Base-by-base conservation (phyloP, 1,140 invertebrate species). In the Halyomorpha halys region DNA sequence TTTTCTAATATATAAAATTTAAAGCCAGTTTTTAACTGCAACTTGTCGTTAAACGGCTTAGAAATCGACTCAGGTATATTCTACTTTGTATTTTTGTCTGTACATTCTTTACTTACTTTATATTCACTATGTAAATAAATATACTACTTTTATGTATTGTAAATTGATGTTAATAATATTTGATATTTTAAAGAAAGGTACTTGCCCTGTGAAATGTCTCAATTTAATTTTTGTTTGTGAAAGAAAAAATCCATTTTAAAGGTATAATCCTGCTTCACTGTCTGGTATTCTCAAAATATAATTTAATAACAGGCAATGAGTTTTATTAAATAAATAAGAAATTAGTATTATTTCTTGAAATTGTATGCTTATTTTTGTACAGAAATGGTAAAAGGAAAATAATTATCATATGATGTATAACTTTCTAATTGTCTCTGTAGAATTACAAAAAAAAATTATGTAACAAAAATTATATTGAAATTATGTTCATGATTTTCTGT, bases 281-380 rank as follows among this genome's bases (percentile, higher is more conserved):
- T 13, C 34, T 39, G 34, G 34, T 39, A 39, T 39, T 39, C 6
- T 39, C 34, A 13, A 39, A 39, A 39, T n/a, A n/a, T 39, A 11
- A 39, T 39, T 39, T 39, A 39, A 39, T 39, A 39, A 39, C 34
- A 39, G 34, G 34, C 34, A 39, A 39, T 39, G 34, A 39, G 34
- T 39, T 39, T 39, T 39, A 39, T 39, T 39, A 27, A 56, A 23
- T 23, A 56, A 56, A 25, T 16, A 56, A 23, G 23, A 56, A 25
- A 56, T 56, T 19, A 23, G 53, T 56, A 56, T 56, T 56, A 56
- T 56, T 56, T 56, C 53, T 25, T 56, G 18, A 56, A 56, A 56
- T 56, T 56, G 23, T 56, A 56, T 56, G 53, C 23, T 56, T 56
- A 56, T 56, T 56, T 56, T 56, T 56, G 53, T 56, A 56, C 18